Evolutionary conservation across 2,113 vertebrate species (phyloP), one percentile per base, ranked within the genome.

Genomic region (Odontophorus gujanensis): DNA sequence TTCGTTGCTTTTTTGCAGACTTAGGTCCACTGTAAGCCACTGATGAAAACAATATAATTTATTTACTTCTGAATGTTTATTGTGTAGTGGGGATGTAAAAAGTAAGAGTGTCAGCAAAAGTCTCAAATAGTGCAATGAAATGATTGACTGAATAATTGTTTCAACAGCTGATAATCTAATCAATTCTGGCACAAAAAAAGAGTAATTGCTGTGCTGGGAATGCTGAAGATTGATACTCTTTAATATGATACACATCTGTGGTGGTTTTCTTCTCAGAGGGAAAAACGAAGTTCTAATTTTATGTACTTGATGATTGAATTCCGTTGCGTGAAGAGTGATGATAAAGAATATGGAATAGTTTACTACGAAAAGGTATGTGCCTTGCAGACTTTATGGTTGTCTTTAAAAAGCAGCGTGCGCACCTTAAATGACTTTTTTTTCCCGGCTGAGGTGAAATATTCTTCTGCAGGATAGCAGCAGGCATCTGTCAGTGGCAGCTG

Each of bases 271-370:
- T 91, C 92, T 74, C 96, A 99, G 99, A 99, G 99, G 91, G 99
- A 99, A 89, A 99, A 99, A 79, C 98, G 99, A 82, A 99, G 99
- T 97, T 99, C 99, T 75, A 99, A 99, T 97, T 99, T 99, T 96
- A 99, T 99, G 99, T 99, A 99, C 97, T 97, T 99, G 92, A 99
- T 99, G 99, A 98, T 99, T 97, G 99, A 99, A 95, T 99, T 99
- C 95, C 99, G 99, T 16, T 98, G 99, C 0, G 99, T 99, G 94
- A 99, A 99, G 96, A 98, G 97, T 13, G 99, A 98, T 68, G 99
- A 99, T 91, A 99, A 98, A 93, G 99, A 99, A 80, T 99, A 99
- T 90, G 99, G 98, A 67, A 99, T 99, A 50, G 99, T 99, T 87
- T 99, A 99, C 96, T 99, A 99, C 48, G 99, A 99, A 96, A 99